Evolutionary conservation across 2,888 invertebrate genomes (phyloP), one percentile per base, ranked within the genome.

Genomic region (Thysanoteuthis rhombus): DNA sequence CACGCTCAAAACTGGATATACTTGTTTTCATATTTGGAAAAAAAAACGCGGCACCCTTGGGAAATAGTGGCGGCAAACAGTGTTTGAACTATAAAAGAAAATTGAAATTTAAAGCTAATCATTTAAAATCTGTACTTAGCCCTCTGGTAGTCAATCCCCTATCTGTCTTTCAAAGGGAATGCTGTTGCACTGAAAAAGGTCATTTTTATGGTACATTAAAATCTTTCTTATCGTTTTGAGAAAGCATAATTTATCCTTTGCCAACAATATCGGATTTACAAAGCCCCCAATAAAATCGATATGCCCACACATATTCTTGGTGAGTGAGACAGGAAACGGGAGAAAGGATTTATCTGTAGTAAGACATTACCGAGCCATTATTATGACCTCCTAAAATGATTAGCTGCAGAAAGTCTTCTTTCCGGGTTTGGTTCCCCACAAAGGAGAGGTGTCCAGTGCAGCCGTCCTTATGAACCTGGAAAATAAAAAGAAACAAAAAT

Each of bases 391-490:
- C 95, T 1, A 96, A 94, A 0, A 95, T 95, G 90, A 95, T 94
- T 93, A 96, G 94, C 93, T 96, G 95, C 12, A 96, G 94, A 94
- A 95, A 96, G 16, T 95, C 95, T 93, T 96, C 95, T 58, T 94
- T 94, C 93, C 96, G 94, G 58, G 94, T 94, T 10, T 96, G 96
- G n/a, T 94, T 93, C 47, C 94, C 93, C 6, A 95, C 95, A 94
- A 96, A 96, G 42, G 95, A 94, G 0, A 96, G 94, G 28, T 95
- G 95, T 3, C 96, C 96, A 3, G 96, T 96, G 92, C 96, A 96
- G 28, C 96, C 96, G 36, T 95, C 95, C n/a, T 92, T 92, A 32
- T 92, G 40, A 40, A 92, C 45, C 92, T 92, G 92, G 6, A 92
- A 90, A 16, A 92, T 25, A 92, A 22, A 92, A 42, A 22, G 32